Conservation (phyloP, 1,140 invertebrate species). For the Pygmarrhopalites habei region DNA sequence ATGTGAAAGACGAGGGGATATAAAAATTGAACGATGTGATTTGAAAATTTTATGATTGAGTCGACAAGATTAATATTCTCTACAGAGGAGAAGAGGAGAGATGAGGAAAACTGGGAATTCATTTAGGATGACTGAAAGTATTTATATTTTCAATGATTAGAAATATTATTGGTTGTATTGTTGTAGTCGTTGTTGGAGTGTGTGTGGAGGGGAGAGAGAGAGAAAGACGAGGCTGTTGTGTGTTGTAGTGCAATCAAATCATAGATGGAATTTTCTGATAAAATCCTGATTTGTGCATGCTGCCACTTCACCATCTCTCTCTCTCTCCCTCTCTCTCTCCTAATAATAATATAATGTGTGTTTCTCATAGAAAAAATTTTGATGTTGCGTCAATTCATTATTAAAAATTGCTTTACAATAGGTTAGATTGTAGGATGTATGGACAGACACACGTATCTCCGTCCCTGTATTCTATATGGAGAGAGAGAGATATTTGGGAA, state of each 20-base stretch:
- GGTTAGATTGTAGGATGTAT: too few relatives aligned
- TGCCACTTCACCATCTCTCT: too few relatives aligned
- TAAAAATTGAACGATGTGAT: conserved; percentile 12
- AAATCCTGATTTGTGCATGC: conserved; percentile 14
- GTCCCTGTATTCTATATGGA: too few relatives aligned
- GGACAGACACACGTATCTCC: too few relatives aligned
- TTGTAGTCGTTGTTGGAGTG: neutral
- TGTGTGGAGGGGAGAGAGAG: neutral
- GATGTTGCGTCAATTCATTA: too few relatives aligned
- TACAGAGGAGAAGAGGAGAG: too few relatives aligned
- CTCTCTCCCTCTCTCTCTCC: too few relatives aligned
- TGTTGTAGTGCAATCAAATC: conserved; percentile 6
- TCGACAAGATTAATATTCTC: conserved; percentile 2
- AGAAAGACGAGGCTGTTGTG: neutral
- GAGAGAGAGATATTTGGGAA: too few relatives aligned
- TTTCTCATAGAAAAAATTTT: too few relatives aligned
- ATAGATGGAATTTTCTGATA: conserved; percentile 13
- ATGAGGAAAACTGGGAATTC: neutral
- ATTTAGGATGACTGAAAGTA: conserved; percentile 8
- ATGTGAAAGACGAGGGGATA: too few relatives aligned
- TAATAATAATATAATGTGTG: too few relatives aligned
- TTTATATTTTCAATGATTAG: conserved; percentile 11
- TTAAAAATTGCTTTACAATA: too few relatives aligned
- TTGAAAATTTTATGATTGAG: conserved; percentile 13
- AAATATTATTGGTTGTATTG: neutral